Conservation (phyloP, 2,113 vertebrate genomes). For the Azemiops feae region DNA sequence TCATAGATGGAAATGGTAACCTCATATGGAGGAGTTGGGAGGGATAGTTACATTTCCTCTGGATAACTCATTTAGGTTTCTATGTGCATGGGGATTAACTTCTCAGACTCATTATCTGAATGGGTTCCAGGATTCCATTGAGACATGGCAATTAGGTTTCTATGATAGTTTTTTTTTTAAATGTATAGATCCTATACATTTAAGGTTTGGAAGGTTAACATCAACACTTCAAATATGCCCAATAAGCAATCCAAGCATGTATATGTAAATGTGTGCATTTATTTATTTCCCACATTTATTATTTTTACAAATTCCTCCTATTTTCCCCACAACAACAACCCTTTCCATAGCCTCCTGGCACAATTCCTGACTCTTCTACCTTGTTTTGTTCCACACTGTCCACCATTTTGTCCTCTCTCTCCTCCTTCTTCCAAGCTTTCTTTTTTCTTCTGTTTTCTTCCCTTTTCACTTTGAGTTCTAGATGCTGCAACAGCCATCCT, state of each 20-base stretch:
- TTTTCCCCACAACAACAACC: background rate
- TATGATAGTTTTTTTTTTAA: background rate
- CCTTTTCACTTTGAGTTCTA: background rate
- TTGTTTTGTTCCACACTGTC: background rate
- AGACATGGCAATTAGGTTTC: background rate
- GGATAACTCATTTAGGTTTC: background rate
- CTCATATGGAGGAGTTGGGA: background rate
- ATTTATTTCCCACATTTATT: background rate
- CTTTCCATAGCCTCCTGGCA: background rate
- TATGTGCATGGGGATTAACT: background rate
- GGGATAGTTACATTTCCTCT: background rate
- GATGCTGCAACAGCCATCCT: background rate
- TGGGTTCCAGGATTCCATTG: background rate
- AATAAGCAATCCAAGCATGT: background rate
- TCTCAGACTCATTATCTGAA: background rate
- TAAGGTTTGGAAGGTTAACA: background rate
- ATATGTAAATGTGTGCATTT: background rate
- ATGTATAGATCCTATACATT: background rate
- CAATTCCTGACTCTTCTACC: background rate
- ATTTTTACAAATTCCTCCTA: background rate
- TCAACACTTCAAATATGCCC: background rate
- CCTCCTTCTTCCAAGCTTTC: background rate
- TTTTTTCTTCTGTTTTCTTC: background rate
- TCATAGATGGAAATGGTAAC: constrained; percentile 76
- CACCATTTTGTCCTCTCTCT: background rate